Conservation (phyloP, 2,113 vertebrate genomes). For the Oreochromis tanganicae region DNA sequence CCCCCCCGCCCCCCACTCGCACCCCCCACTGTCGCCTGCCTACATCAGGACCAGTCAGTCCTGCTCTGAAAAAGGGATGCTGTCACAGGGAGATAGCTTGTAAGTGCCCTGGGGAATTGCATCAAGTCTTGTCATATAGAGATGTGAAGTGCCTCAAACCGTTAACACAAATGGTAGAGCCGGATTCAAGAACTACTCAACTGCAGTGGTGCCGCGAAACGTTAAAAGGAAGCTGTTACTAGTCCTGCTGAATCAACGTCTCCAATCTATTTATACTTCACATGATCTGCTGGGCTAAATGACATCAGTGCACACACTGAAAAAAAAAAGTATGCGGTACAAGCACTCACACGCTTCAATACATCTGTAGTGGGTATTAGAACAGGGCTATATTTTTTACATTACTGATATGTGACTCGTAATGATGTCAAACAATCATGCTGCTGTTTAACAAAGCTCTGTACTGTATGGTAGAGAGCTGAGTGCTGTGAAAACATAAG, state of each 20-base stretch:
- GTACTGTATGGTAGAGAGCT: neutral
- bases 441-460: neutral
- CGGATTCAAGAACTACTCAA: conserved; percentile 36
- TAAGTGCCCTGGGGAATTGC: conserved; percentile 59
- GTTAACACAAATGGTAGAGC: conserved; percentile 56
- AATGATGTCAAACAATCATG: neutral
- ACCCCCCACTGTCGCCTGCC: neutral
- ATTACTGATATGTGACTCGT: neutral
- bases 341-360: neutral
- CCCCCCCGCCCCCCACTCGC: neutral
- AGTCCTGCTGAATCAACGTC: conserved; percentile 27
- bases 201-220: neutral
- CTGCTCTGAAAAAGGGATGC: conserved; percentile 45
- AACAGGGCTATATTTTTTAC: neutral
- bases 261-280: neutral
- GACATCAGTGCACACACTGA: neutral
- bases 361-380: neutral
- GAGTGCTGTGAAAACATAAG: neutral
- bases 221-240: conserved; percentile 43
- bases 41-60: conserved; percentile 26
- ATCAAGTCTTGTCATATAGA: conserved; percentile 65
- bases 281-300: neutral
- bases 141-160: conserved; percentile 65
- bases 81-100: conserved; percentile 61
- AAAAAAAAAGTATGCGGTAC: neutral